A percentile compares a stretch with the other conserved stretches of the same genome.
Evolutionary conservation across 2,113 vertebrate species (phyloP).

Genomic region (Periophthalmus modestus): DNA sequence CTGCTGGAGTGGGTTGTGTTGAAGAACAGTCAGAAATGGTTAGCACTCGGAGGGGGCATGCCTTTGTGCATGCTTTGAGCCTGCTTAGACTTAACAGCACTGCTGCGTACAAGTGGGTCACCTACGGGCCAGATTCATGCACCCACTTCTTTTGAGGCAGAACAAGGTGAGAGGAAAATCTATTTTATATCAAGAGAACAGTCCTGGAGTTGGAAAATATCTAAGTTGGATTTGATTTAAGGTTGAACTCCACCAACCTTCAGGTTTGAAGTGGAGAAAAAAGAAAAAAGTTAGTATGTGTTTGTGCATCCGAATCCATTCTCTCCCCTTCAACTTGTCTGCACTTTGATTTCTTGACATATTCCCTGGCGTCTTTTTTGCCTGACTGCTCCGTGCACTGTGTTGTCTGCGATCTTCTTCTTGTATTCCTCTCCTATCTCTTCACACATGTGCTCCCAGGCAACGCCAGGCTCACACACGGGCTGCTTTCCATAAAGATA

Average conservation of each 20-base stretch:
- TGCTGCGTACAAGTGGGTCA: slow-evolving; percentile 50
- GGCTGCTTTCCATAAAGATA: slow-evolving; percentile 72
- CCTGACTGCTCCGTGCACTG: slow-evolving; percentile 72
- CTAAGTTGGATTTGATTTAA: slow-evolving; percentile 59
- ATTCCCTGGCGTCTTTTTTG: slow-evolving; percentile 76
- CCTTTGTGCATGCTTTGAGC: background rate
- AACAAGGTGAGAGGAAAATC: slow-evolving; percentile 36
- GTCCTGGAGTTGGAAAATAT: slow-evolving; percentile 57
- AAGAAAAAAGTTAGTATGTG: slow-evolving; percentile 53
- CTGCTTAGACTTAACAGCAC: slow-evolving; percentile 24
- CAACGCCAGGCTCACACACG: slow-evolving; percentile 55
- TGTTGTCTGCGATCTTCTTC: slow-evolving; percentile 71
- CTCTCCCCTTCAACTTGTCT: slow-evolving; percentile 75
- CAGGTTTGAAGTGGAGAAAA: slow-evolving; percentile 54
- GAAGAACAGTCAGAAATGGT: background rate
- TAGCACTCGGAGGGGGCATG: slow-evolving; percentile 12
- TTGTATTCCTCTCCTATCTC: slow-evolving; percentile 74
- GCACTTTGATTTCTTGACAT: slow-evolving; percentile 79
- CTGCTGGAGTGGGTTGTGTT: background rate
- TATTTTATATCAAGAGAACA: slow-evolving; percentile 54
- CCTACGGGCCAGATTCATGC: slow-evolving; percentile 21
- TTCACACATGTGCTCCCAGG: slow-evolving; percentile 74
- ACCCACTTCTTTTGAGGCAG: slow-evolving; percentile 36
- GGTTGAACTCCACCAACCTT: slow-evolving; percentile 53
- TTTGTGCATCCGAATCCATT: slow-evolving; percentile 72